phyloP scores from a whole-genome alignment of 2,113 vertebrate genomes.

The Grantiella picta region DNA sequence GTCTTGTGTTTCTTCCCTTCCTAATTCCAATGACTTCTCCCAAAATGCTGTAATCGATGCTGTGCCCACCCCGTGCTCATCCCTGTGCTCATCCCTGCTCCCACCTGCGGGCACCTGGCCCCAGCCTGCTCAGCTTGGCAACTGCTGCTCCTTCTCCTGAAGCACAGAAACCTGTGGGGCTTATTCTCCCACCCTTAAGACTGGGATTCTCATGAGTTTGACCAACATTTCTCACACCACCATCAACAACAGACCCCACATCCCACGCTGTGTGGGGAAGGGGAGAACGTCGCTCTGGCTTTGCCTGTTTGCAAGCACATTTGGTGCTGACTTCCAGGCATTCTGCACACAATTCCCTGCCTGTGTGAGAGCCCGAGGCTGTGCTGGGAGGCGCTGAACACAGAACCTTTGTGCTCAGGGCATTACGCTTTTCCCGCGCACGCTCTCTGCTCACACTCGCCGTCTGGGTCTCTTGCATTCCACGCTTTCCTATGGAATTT shows the following conservation, averaged over 20 bases:
- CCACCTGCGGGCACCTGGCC: not conserved
- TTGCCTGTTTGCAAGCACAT: not conserved
- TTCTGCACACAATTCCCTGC: constrained; percentile 8
- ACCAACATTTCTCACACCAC: not conserved
- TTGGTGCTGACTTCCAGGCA: not conserved
- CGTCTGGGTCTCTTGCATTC: constrained; percentile 37
- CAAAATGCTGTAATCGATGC: fast-evolving
- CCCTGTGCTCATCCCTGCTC: not conserved
- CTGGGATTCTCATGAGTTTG: not conserved
- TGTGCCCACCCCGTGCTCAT: not conserved
- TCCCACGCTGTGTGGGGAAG: not conserved
- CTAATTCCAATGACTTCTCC: not conserved
- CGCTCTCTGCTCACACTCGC: constrained; percentile 5
- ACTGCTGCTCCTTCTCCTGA: not conserved
- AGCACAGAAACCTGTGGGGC: fast-evolving
- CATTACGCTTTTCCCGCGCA: not conserved
- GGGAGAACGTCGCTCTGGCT: not conserved
- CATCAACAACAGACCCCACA: not conserved
- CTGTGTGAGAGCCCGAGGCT: not conserved
- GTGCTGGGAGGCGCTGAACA: constrained; percentile 33
- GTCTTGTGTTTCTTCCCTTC: not conserved
- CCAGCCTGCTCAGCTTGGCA: not conserved
- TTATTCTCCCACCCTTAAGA: not conserved
- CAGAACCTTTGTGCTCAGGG: constrained; percentile 65
- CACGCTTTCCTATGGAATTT: constrained; percentile 73